These are phyloP conservation scores for Apocrypta bakeri DNA, from an alignment of 1,140 invertebrate species.

Conservation along the genomic window DNA sequence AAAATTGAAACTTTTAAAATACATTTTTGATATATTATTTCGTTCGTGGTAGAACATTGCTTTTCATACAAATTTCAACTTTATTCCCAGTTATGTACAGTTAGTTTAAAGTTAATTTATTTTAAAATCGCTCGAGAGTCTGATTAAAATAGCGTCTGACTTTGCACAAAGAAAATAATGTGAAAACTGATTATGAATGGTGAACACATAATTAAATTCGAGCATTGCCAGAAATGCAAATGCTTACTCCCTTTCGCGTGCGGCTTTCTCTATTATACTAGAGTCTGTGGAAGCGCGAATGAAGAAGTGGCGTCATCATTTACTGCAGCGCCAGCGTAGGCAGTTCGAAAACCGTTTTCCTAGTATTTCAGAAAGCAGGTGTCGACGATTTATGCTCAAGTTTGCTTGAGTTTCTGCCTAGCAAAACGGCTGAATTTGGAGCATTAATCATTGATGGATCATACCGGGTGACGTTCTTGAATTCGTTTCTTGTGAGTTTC, in stretches of 20 bases:
- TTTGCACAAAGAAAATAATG: conserved; percentile 1
- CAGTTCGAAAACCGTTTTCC: conserved; percentile 45
- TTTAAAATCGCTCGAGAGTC: neutral
- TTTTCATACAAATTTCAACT: neutral
- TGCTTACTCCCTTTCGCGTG: neutral
- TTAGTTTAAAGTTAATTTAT: neutral
- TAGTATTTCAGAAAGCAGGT: conserved; percentile 10
- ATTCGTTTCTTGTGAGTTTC: neutral
- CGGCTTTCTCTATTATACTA: neutral
- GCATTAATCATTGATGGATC: conserved; percentile 43
- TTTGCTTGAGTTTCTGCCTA: conserved; percentile 28
- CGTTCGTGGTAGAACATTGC: too few relatives aligned
- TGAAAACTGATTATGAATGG: conserved; percentile 37
- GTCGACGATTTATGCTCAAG: conserved; percentile 40
- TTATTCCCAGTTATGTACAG: neutral
- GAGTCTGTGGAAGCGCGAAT: neutral
- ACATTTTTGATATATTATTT: too few relatives aligned
- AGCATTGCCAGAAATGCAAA: conserved; percentile 22
- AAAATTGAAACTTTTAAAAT: too few relatives aligned
- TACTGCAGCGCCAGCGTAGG: conserved; percentile 16
- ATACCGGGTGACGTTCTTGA: neutral
- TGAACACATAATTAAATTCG: conserved; percentile 39
- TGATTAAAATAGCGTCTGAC: neutral
- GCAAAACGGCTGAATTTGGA: neutral
- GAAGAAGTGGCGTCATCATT: conserved; percentile 49